Evolutionary conservation across 2,797 vertebrate species (phyloP), one percentile per base, ranked within the genome.

Genomic region (Telmatherina bonti): DNA sequence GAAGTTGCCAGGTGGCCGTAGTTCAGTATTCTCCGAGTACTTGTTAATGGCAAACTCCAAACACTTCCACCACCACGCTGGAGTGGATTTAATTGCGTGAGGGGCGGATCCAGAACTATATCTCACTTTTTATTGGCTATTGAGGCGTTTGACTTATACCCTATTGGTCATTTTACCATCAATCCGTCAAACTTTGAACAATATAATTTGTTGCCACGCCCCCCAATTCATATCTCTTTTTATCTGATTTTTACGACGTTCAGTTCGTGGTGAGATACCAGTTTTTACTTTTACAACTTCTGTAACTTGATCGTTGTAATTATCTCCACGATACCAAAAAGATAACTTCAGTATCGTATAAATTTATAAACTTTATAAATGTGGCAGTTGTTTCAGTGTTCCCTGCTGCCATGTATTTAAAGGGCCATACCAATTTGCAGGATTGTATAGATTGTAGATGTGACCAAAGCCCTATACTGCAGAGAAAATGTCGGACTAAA

Each of bases 71-170:
- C 78, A 76, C 70, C 90, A 91, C 90, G 91, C 89, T 90, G 79
- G 60, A 87, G 85, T 84, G 85, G 86, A 57, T 92, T 92, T 93
- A 92, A 93, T 91, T 85, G 91, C 67, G 31, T 51, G 11, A 47
- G 27, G 65, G 88, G 76, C 16, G 89, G 78, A 52, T 31, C 62
- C 78, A 11, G 4, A 1, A 2, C 2, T 0, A 1, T 0, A 4
- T 10, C 18, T 73, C 52, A 81, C 80, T 81, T 86, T 5, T 85
- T 38, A 92, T 93, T 94, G 92, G 94, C 12, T 38, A 0, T 0
- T 3, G 8, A 2, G 26, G 26, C 11, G 11, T 1, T 0, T 0
- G 1, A 0, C 65, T 51, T 53, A 10, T 24, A 61, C 54, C 0
- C 52, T n/a, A 93, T 94, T 93, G 92, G 91, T 43, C 62, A 27